Evolutionary conservation across 2,888 invertebrate species (phyloP).

Genomic region (Macrosiphum euphorbiae): DNA sequence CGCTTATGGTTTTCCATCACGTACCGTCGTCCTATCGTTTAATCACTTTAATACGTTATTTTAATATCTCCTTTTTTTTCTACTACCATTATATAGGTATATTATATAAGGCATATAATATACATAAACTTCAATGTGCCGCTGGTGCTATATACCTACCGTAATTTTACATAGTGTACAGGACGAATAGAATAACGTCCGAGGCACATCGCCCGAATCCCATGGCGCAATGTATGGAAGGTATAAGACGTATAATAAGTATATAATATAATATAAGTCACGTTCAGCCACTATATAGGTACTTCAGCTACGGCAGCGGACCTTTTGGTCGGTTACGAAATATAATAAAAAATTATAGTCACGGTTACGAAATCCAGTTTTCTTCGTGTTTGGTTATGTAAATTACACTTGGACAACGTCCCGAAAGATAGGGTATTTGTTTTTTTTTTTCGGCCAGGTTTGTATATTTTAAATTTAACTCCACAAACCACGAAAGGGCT

Average conservation of each 20-base stretch:
- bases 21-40: too few relatives aligned
- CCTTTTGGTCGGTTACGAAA: constrained; percentile 9
- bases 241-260: background rate
- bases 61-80: background rate
- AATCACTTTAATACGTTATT: background rate
- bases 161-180: background rate
- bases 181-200: background rate
- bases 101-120: background rate
- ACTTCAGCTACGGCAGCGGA: background rate
- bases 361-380: constrained; percentile 23
- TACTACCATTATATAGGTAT: background rate
- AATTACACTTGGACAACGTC: background rate
- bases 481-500: background rate
- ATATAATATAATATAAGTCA: background rate
- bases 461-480: constrained; percentile 3
- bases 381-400: constrained; percentile 23
- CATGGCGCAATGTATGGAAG: background rate
- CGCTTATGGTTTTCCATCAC: background rate
- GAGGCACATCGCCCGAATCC: background rate
- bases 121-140: background rate
- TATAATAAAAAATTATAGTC: constrained; percentile 28
- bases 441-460: background rate
- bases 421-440: background rate
- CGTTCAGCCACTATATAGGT: background rate
- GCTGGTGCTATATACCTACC: background rate